Percentiles rank a stretch among this genome's conserved stretches.
Conservation (phyloP, 1,140 invertebrate species). For the Drosophila orena region DNA sequence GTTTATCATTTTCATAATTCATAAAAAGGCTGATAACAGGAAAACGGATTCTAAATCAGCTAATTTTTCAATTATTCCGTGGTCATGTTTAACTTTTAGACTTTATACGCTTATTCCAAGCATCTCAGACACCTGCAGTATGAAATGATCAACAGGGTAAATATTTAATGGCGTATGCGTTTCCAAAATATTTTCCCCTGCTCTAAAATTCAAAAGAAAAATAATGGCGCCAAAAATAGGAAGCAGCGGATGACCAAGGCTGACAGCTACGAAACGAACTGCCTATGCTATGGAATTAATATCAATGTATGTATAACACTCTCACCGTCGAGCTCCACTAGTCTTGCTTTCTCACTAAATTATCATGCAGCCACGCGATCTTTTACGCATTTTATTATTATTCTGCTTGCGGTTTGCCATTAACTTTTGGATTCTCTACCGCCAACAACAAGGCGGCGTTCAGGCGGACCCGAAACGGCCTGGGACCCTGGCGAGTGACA, state of each 20-base stretch:
- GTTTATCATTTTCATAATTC: too few species aligned
- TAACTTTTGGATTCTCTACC: conserved; percentile 45
- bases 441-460: conserved; percentile 4
- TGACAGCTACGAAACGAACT: not conserved
- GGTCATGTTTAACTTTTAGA: too few species aligned
- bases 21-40: too few species aligned
- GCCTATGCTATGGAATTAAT: not conserved
- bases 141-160: too few species aligned
- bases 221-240: not conserved
- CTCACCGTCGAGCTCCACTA: not conserved
- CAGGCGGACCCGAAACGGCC: not conserved
- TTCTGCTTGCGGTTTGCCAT: conserved; percentile 21
- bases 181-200: too few species aligned
- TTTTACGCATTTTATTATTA: conserved; percentile 26
- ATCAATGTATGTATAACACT: not conserved
- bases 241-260: not conserved
- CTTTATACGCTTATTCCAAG: too few species aligned
- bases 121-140: too few species aligned
- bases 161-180: too few species aligned
- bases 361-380: conserved; percentile 23
- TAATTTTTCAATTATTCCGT: too few species aligned
- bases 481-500: not conserved
- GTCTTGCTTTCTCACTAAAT: not conserved
- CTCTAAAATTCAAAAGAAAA: not conserved
- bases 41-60: too few species aligned